phyloP scores from a whole-genome alignment of 2,113 vertebrate genomes.

The Pionites leucogaster region DNA sequence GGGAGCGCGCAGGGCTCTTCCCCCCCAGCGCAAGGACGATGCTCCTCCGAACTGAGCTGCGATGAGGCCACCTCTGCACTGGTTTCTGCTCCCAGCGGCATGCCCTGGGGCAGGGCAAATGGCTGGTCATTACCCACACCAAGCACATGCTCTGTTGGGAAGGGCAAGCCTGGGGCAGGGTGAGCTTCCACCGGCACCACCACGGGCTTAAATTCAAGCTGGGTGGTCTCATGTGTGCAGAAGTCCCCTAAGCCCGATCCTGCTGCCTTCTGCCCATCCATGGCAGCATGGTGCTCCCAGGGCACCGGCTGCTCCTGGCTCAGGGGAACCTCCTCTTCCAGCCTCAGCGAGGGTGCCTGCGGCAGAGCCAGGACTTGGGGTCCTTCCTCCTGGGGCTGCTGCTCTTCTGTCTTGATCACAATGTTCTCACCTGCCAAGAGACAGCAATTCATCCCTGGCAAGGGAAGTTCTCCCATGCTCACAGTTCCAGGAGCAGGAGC shows the following conservation, averaged over 20 bases:
- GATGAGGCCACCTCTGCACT: rapidly evolving
- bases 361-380: not conserved
- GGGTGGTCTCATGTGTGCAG: not conserved
- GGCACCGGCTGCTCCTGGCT: not conserved
- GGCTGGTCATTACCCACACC: not conserved
- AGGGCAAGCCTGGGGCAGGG: not conserved
- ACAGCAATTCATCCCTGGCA: rapidly evolving
- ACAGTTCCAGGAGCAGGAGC: not conserved
- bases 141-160: not conserved
- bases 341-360: rapidly evolving
- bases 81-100: not conserved
- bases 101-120: not conserved
- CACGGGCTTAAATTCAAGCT: constrained; percentile 18
- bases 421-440: constrained; percentile 9
- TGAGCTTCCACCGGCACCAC: constrained; percentile 39
- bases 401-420: constrained; percentile 48
- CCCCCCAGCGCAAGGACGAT: rapidly evolving
- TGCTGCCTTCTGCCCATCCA: not conserved
- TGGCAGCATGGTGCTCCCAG: not conserved
- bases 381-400: not conserved
- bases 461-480: not conserved
- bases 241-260: not conserved
- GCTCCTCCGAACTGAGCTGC: not conserved
- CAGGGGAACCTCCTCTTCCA: constrained; percentile 1
- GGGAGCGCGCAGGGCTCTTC: not conserved